Percentiles rank a stretch among this genome's conserved stretches.
phyloP scores from a whole-genome alignment of 2,113 vertebrate genomes.

The Protomyctophum bolini region DNA sequence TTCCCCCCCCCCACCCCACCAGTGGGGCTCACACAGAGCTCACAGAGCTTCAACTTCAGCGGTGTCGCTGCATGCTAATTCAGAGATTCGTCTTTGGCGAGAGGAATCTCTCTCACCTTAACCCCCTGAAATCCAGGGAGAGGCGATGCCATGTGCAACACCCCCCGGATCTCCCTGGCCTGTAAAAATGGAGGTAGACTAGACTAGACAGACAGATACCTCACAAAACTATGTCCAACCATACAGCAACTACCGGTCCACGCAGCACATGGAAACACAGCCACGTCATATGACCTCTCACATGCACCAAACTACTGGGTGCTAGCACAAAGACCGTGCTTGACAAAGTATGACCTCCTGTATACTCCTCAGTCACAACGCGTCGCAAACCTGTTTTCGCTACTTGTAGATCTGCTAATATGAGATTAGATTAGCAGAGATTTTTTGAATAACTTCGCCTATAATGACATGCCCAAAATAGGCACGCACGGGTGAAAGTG shows the following conservation, averaged over 20 bases:
- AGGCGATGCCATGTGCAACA: not conserved
- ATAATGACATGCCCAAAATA: too few species aligned
- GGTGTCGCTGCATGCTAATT: constrained; percentile 6
- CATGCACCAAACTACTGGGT: constrained; percentile 23
- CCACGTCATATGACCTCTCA: constrained; percentile 16
- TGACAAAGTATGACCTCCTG: too few species aligned
- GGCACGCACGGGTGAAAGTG: constrained; percentile 24
- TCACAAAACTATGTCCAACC: constrained; percentile 41
- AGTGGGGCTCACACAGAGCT: constrained; percentile 1
- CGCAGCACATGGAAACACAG: constrained; percentile 13
- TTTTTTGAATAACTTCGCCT: too few species aligned
- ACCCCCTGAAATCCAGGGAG: constrained; percentile 9
- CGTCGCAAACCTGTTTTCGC: too few species aligned
- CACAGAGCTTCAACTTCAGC: constrained; percentile 3
- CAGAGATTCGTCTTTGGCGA: not conserved
- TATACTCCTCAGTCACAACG: too few species aligned
- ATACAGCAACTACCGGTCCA: constrained; percentile 17
- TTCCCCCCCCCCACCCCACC: constrained; percentile 8
- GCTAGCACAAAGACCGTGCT: constrained; percentile 46
- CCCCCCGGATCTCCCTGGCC: constrained; percentile 12
- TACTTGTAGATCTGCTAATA: too few species aligned
- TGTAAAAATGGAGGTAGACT: constrained; percentile 42
- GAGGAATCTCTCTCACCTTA: not conserved
- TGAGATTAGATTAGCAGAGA: too few species aligned
- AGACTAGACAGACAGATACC: not conserved